Evolutionary conservation across 2,888 invertebrate species (phyloP), one percentile per base, ranked within the genome.

Genomic region (Drosophila nr. perissopoda): DNA sequence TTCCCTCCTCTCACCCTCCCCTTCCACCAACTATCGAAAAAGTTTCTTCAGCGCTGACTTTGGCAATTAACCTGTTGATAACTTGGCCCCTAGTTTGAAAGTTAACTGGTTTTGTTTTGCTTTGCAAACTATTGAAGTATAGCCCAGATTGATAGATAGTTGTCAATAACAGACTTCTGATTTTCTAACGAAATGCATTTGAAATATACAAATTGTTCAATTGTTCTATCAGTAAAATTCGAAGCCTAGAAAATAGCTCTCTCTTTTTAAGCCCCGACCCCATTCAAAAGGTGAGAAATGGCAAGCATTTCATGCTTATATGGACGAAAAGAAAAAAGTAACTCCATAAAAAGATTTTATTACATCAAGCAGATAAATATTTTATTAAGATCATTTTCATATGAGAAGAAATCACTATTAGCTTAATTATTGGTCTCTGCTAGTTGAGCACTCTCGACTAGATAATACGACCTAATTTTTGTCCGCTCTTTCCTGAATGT

Each of bases 51-150:
- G 40, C 27, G 40, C 27, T 46, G 42, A n/a, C 53, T 65, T 65
- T 5, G 40, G 34, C 70, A 70, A 70, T 75, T 70, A 70, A 75
- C 76, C 64, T 70, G 61, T 68, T 68, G 74, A 59, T 60, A 66
- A 49, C 59, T 42, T 58, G 51, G 10, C 46, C 67, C 42, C 8
- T 27, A 29, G 8, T 31, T 57, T 16, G 0, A 8, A 16, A 56
- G 34, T 11, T n/a, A 29, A 16, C 31, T 31, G 16, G 33, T n/a
- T 33, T 46, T 56, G 7, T 42, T 42, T 10, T 25, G 10, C 27
- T 8, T 16, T 56, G 49, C 31, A 18, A 33, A 11, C 18, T 33
- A 46, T 61, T 31, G 16, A 25, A 46, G 25, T 16, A 8, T 16
- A 4, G 46, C 21, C 21, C 13, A 46, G 7, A 46, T 46, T 25